Conservation (phyloP, 2,797 vertebrate genomes). For the Typhlichthys eigenmanni region DNA sequence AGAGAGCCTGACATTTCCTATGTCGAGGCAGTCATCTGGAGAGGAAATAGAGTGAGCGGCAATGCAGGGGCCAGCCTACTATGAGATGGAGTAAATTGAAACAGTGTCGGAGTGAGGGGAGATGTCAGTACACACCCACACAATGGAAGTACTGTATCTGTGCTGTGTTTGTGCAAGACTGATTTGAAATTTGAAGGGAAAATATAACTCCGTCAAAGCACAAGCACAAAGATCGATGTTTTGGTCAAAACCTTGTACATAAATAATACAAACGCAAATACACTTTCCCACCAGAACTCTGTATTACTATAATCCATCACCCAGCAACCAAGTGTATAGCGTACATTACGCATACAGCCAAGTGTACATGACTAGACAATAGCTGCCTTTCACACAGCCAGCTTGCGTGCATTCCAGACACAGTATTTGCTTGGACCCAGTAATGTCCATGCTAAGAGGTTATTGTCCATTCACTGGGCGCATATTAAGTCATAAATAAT, state of each 20-base stretch:
- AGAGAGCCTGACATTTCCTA: conserved; percentile 73
- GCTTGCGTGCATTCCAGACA: conserved; percentile 37
- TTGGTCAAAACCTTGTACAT: conserved; percentile 37
- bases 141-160: not conserved
- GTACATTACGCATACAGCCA: conserved; percentile 20
- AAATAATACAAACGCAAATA: conserved; percentile 52
- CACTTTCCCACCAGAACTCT: conserved; percentile 33
- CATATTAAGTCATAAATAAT: conserved; percentile 82
- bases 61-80: conserved; percentile 43
- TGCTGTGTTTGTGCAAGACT: conserved; percentile 24
- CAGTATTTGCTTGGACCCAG: conserved; percentile 55
- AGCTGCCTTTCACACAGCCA: conserved; percentile 15
- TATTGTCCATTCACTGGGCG: conserved; percentile 71
- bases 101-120: conserved; percentile 35
- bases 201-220: conserved; percentile 48
- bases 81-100: conserved; percentile 55
- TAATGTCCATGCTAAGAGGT: conserved; percentile 54
- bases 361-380: conserved; percentile 22
- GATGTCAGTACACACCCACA: conserved; percentile 19
- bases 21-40: conserved; percentile 63
- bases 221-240: conserved; percentile 41
- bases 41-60: conserved; percentile 60
- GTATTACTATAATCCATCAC: conserved; percentile 56
- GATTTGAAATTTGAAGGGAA: conserved; percentile 32
- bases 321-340: conserved; percentile 18